These are phyloP conservation scores for Thrips palmi DNA, from an alignment of 1,140 invertebrate genomes.

Conservation along the genomic window DNA sequence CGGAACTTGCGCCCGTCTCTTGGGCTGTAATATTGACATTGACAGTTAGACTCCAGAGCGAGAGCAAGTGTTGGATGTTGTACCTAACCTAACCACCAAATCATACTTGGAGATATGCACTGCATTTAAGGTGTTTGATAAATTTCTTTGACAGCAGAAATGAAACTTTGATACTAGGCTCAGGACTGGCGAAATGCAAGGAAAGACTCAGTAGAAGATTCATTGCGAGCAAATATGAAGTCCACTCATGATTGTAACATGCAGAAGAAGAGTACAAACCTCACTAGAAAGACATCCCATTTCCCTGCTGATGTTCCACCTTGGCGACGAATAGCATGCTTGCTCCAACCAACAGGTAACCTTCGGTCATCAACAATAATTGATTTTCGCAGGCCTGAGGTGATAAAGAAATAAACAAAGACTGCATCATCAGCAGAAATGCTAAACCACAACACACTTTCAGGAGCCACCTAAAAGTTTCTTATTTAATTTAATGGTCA, in stretches of 20 bases:
- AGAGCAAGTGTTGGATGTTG: constrained; percentile 1
- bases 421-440: no score
- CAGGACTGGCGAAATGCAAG: no score
- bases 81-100: no score
- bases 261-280: constrained; percentile 24
- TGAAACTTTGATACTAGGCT: no score
- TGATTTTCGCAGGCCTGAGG: constrained; percentile 29
- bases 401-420: constrained; percentile 14
- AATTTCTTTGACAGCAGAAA: no score
- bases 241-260: constrained; percentile 5
- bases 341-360: constrained; percentile 51
- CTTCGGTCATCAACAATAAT: constrained; percentile 49
- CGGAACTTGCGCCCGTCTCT: constrained; percentile 27
- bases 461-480: no score
- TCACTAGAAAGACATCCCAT: constrained; percentile 59
- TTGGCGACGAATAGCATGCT: constrained; percentile 49
- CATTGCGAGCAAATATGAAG: no score
- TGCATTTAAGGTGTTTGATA: no score
- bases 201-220: no score
- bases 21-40: constrained; percentile 17
- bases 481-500: no score
- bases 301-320: constrained; percentile 49
- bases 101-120: no score
- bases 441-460: no score
- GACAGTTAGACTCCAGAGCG: constrained; percentile 9